Evolutionary conservation across 2,888 invertebrate species (phyloP), one percentile per base, ranked within the genome.

Genomic region (Apamea epomidion): DNA sequence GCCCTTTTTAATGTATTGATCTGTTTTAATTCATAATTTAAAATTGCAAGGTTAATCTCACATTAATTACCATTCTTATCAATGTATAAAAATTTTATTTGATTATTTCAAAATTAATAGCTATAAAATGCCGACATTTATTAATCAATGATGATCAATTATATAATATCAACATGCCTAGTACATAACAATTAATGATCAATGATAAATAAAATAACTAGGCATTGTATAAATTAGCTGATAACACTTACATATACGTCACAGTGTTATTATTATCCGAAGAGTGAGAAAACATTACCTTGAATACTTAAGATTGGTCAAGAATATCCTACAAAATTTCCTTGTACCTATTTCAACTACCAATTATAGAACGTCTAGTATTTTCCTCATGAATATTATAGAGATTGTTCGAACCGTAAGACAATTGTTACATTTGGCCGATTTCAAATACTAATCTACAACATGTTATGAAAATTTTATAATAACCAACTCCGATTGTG

Each of bases 211-310:
- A 69, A 62, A 62, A 72, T 77, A 77, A 76, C n/a, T 70, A 70
- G 42, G 67, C 70, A 60, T 82, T 87, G 80, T 82, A 62, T 74
- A 65, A 75, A 70, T 75, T 81, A 64, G 60, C 42, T 74, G 81
- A 89, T 89, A 85, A 78, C 7, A 69, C 32, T 58, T 65, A 42
- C 29, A 29, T 70, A 51, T 51, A 64, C 6, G 12, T 72, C 65
- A 71, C 37, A 68, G 29, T 67, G 42, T 78, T 81, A 81, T 77
- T 77, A 58, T 62, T 82, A 74, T 70, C 25, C 2, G 25, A 10
- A 71, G 42, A 64, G 51, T 67, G 2, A 45, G 64, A 74, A 76
- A 68, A 72, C 14, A 60, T 48, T 73, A 58, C 37, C 25, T 29
- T 64, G 32, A 32, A 48, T 58, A 64, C 29, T 37, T 60, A 25